Evolutionary conservation across 1,140 invertebrate species (phyloP).

Genomic region (Bombus fervidus): DNA sequence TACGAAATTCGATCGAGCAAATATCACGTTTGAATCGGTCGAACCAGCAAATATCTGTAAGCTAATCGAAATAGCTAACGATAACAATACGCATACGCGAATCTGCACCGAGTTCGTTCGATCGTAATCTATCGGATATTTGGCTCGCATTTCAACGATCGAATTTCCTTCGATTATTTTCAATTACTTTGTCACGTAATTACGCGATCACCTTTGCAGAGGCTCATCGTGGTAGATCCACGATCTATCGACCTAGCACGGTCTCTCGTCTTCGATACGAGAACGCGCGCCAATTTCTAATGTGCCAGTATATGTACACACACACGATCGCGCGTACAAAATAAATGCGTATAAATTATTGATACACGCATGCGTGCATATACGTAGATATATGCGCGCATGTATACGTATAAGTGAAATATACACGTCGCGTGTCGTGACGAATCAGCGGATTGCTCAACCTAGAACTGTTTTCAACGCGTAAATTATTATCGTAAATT

Average conservation of each 20-base stretch:
- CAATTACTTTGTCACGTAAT: conserved; percentile 6
- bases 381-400: neutral
- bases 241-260: conserved; percentile 31
- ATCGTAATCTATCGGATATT: neutral
- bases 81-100: neutral
- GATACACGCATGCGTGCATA: neutral
- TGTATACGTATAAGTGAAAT: neutral
- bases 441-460: conserved; percentile 1
- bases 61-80: neutral
- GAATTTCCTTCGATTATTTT: conserved; percentile 6
- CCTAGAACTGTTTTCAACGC: neutral
- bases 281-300: conserved; percentile 63
- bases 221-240: conserved; percentile 48
- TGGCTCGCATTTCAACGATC: neutral
- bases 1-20: neutral
- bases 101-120: neutral
- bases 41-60: neutral
- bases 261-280: conserved; percentile 50
- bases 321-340: neutral
- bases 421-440: neutral
- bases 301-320: conserved; percentile 66
- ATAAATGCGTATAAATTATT: neutral
- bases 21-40: neutral
- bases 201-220: conserved; percentile 37
- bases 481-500: neutral